phyloP scores from a whole-genome alignment of 2,888 invertebrate species.

The Latrodectus elegans region DNA sequence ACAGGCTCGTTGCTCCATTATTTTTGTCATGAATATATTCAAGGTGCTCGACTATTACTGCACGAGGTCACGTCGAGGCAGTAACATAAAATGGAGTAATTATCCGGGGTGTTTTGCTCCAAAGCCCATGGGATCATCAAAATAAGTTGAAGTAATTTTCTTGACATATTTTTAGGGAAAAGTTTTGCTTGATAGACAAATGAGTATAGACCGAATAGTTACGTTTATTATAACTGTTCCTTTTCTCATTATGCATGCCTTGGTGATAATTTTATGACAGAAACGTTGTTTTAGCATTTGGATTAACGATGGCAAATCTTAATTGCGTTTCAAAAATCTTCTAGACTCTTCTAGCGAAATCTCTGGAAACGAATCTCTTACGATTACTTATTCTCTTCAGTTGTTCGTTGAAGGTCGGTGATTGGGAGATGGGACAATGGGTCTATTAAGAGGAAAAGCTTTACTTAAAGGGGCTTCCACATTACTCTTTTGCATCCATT shows the following conservation, averaged over 20 bases:
- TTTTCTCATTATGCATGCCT: slow-evolving; percentile 48
- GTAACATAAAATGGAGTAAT: slow-evolving; percentile 31
- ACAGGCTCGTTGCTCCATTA: no score
- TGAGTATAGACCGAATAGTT: background rate
- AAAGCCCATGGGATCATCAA: background rate
- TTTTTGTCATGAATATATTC: no score
- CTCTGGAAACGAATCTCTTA: slow-evolving; percentile 3
- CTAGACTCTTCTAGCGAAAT: slow-evolving; percentile 4
- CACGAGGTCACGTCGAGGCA: slow-evolving; percentile 18
- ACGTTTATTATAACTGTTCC: slow-evolving; percentile 36
- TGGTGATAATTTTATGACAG: slow-evolving; percentile 47
- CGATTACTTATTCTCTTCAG: no score
- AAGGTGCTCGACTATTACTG: background rate
- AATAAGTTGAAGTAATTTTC: slow-evolving; percentile 32
- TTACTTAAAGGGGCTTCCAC: no score
- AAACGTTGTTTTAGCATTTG: slow-evolving; percentile 13
- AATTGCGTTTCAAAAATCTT: slow-evolving; percentile 15
- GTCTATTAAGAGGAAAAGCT: no score
- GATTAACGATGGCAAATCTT: slow-evolving; percentile 33
- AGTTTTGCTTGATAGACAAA: background rate
- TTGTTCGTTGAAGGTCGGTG: no score
- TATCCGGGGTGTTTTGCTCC: slow-evolving; percentile 10
- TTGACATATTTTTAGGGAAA: slow-evolving; percentile 24
- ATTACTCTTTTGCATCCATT: no score
- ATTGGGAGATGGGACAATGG: no score